Base-by-base conservation (phyloP, 2,113 vertebrate species). In the Ameiurus melas region DNA sequence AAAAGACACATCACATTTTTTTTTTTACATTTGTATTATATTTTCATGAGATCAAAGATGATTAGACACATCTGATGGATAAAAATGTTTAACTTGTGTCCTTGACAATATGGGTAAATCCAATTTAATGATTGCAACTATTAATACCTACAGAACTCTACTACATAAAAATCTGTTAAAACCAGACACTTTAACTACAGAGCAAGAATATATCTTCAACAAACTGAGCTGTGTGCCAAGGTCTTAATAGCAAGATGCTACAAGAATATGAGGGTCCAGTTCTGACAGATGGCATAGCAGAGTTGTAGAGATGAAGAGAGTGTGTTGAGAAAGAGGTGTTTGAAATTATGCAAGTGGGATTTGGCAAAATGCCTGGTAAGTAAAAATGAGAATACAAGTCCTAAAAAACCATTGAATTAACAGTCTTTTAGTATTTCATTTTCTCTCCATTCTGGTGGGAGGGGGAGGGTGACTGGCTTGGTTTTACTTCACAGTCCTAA, bases 271-370 rank as follows among this genome's bases (percentile, higher is more conserved):
- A 64, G 30, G 77, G 84, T 88, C 84, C 85, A 89, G 73, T 77
- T 30, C 70, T 91, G 89, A 93, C 92, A 93, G 93, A 93, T 92
- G 92, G 89, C 87, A 81, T 58, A 55, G 8, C 25, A 84, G 25
- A 83, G 14, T 68, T 85, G 68, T 33, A 27, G 80, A 90, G 89
- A 88, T 82, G 87, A 47, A 84, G 82, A 77, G 19, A 77, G 71
- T 9, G 66, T 85, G 62, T 73, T 75, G 85, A 84, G 30, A 33
- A 83, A 68, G 43, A 71, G 79, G 20, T 84, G 84, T 85, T 39
- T 66, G 17, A 66, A 84, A 84, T 84, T 39, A 83, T 83, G 33
- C 57, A 83, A 83, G 57, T 83, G 58, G 36, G 36, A 84, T 84
- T 68, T 84, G 60, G 83, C 27, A n/a, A 43, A 66, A 30, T 84